Evolutionary conservation across 2,113 vertebrate species (phyloP).

Genomic region (Carollia perspicillata): DNA sequence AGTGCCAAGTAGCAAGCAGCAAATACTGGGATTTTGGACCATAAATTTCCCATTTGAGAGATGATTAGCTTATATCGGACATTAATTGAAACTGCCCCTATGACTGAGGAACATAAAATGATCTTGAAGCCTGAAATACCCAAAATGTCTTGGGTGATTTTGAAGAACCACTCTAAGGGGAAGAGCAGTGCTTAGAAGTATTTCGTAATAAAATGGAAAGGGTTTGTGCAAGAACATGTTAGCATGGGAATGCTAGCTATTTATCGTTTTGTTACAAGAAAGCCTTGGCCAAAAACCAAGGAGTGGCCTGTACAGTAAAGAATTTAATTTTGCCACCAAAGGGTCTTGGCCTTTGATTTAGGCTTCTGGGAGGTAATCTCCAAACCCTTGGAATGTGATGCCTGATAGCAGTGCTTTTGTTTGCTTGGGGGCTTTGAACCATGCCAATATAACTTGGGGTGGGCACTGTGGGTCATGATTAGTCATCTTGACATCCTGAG

Average conservation of each 20-base stretch:
- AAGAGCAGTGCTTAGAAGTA: neutral
- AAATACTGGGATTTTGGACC: neutral
- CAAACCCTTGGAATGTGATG: neutral
- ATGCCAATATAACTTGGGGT: neutral
- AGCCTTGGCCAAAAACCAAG: neutral
- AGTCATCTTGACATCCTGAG: neutral
- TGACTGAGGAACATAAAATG: neutral
- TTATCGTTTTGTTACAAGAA: neutral
- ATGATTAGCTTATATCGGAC: neutral
- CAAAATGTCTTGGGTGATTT: neutral
- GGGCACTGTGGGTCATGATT: neutral
- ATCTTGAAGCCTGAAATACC: neutral
- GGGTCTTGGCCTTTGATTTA: neutral
- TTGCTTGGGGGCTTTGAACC: neutral
- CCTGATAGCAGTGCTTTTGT: neutral
- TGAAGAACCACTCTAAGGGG: neutral
- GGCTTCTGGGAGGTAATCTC: neutral
- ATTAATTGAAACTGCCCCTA: neutral
- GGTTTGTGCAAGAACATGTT: neutral
- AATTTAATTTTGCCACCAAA: neutral
- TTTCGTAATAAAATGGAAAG: neutral
- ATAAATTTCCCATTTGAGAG: neutral
- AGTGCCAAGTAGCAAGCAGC: neutral
- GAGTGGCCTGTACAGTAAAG: neutral
- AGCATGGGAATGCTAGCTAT: neutral